These are phyloP conservation scores for Probaryconus sp. DNA, from an alignment of 1,140 invertebrate species.

Conservation along the genomic window DNA sequence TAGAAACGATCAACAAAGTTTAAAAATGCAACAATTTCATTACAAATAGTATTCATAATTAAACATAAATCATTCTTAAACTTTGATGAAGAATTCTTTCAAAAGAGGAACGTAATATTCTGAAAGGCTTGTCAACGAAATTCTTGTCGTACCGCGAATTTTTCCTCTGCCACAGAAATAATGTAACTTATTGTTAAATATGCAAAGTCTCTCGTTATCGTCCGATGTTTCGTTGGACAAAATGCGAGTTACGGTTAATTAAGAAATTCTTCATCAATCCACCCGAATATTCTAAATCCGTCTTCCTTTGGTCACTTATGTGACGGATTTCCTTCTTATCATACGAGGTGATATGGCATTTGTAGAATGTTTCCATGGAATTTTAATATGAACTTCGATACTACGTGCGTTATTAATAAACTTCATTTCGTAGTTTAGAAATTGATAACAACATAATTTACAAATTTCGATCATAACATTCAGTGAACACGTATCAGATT, in stretches of 20 bases:
- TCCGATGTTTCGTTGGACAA: slow-evolving; percentile 10
- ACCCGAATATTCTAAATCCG: slow-evolving; percentile 19
- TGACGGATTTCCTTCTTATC: slow-evolving; percentile 19
- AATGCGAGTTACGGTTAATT: slow-evolving; percentile 35
- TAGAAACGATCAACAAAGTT: no score
- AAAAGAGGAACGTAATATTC: no score
- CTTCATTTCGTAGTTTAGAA: slow-evolving; percentile 16
- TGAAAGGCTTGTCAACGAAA: no score
- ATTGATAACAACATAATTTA: neutral
- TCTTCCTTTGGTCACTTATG: slow-evolving; percentile 19
- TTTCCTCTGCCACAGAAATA: slow-evolving; percentile 3
- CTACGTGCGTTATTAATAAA: slow-evolving; percentile 64
- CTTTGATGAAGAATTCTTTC: no score
- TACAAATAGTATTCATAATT: no score
- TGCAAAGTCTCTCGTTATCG: neutral
- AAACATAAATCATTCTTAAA: no score
- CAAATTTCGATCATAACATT: slow-evolving; percentile 47
- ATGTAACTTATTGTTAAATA: slow-evolving; percentile 25
- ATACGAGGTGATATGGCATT: slow-evolving; percentile 17
- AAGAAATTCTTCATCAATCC: slow-evolving; percentile 44
- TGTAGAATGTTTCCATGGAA: slow-evolving; percentile 20
- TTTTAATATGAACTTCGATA: slow-evolving; percentile 31
- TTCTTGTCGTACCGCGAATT: slow-evolving; percentile 4
- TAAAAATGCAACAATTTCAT: no score
- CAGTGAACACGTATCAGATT: no score